phyloP scores from a whole-genome alignment of 2,888 invertebrate genomes.

The Phortica magna region DNA sequence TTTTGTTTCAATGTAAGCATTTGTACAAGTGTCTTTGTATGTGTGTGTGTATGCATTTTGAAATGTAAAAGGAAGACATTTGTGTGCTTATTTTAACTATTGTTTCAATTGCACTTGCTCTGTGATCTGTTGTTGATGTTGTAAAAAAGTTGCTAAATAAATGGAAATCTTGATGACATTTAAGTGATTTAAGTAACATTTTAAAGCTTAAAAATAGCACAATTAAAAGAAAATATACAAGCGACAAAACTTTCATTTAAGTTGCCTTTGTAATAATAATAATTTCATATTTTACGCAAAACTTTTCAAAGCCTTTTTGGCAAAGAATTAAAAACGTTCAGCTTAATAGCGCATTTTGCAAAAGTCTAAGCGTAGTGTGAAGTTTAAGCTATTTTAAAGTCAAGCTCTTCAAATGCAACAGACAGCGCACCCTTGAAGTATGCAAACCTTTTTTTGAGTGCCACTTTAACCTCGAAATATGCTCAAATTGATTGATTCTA shows the following conservation, averaged over 20 bases:
- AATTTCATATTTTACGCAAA: not conserved
- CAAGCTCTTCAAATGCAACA: not conserved
- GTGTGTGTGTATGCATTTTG: slow-evolving; percentile 31
- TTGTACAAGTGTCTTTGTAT: slow-evolving; percentile 21
- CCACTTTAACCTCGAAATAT: not conserved
- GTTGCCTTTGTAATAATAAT: not conserved
- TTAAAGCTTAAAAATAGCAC: not conserved
- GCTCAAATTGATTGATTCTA: slow-evolving; percentile 14
- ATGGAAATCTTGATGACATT: not conserved
- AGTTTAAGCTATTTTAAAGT: not conserved
- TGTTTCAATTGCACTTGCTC: slow-evolving; percentile 58
- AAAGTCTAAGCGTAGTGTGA: not conserved
- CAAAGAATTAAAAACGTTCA: no score
- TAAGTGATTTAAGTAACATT: not conserved
- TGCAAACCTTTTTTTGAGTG: not conserved
- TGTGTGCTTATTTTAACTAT: slow-evolving; percentile 69
- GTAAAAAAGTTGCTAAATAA: not conserved
- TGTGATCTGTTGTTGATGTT: not conserved
- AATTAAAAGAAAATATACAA: no score
- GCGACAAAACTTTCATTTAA: no score
- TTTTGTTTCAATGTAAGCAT: slow-evolving; percentile 49
- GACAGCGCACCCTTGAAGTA: not conserved
- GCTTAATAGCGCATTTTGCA: no score
- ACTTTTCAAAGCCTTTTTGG: not conserved
- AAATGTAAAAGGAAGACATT: slow-evolving; percentile 64